phyloP scores from a whole-genome alignment of 1,140 invertebrate genomes.

The Diabrotica undecimpunctata region DNA sequence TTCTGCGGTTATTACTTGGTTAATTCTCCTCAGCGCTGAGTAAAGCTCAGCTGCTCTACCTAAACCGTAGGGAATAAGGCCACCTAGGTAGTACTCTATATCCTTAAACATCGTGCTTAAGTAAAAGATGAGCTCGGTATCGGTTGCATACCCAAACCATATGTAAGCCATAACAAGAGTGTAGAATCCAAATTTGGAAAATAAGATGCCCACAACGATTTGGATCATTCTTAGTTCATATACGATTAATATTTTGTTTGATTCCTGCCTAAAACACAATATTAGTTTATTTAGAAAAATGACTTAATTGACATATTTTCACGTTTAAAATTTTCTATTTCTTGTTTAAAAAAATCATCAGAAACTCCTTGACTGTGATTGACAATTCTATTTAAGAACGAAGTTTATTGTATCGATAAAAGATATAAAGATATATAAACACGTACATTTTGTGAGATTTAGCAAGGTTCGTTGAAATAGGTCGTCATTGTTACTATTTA shows the following conservation, averaged over 20 bases:
- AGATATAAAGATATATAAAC: too few species aligned
- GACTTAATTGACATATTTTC: too few species aligned
- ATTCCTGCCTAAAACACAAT: conserved; percentile 27
- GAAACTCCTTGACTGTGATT: too few species aligned
- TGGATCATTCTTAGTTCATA: conserved; percentile 19
- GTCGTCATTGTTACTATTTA: too few species aligned
- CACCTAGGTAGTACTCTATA: not conserved
- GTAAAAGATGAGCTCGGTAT: conserved; percentile 14
- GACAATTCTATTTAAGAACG: too few species aligned
- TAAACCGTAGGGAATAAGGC: conserved; percentile 39
- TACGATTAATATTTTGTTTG: conserved; percentile 21
- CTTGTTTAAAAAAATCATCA: too few species aligned
- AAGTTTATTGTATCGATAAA: too few species aligned
- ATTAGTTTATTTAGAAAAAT: too few species aligned
- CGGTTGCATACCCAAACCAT: conserved; percentile 7
- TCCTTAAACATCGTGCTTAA: conserved; percentile 8
- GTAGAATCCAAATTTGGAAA: conserved; percentile 12
- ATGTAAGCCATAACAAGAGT: conserved; percentile 10
- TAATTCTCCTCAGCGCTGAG: conserved; percentile 24
- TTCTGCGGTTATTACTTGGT: conserved; percentile 23
- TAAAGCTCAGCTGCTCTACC: conserved; percentile 52
- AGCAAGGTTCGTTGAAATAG: too few species aligned
- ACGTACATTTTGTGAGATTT: too few species aligned
- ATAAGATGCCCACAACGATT: not conserved
- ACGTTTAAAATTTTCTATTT: too few species aligned